A percentile compares a stretch with the other conserved stretches of the same genome.
phyloP scores from a whole-genome alignment of 2,113 vertebrate species.

The Chaenocephalus aceratus region DNA sequence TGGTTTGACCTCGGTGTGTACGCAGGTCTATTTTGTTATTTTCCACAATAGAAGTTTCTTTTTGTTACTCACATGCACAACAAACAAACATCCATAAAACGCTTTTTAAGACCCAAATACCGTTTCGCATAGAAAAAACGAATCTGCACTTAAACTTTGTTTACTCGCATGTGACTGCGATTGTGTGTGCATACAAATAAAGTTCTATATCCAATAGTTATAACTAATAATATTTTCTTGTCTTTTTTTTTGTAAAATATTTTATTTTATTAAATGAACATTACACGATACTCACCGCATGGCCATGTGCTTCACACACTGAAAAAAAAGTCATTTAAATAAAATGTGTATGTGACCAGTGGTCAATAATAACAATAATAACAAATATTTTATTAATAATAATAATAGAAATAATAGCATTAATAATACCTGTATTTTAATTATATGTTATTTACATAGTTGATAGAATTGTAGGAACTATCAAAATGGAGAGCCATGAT shows the following conservation, averaged over 20 bases:
- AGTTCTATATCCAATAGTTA: too few species aligned
- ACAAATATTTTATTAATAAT: neutral
- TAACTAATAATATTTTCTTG: too few species aligned
- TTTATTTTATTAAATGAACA: too few species aligned
- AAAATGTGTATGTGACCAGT: too few species aligned
- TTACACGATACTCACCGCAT: too few species aligned
- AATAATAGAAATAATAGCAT: slow-evolving; percentile 11
- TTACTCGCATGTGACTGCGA: neutral
- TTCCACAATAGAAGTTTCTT: neutral
- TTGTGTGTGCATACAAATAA: neutral
- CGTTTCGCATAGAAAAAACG: neutral
- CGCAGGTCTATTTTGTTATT: neutral
- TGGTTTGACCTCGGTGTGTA: neutral
- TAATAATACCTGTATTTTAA: too few species aligned
- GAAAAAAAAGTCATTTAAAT: too few species aligned
- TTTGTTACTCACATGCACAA: neutral
- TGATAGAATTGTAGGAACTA: neutral
- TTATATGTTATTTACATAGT: too few species aligned
- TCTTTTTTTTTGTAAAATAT: too few species aligned
- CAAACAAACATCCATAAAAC: neutral
- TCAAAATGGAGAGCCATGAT: slow-evolving; percentile 19
- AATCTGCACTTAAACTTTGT: neutral
- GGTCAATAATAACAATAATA: too few species aligned
- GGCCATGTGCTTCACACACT: too few species aligned
- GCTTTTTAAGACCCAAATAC: neutral